A percentile compares a stretch with the other conserved stretches of the same genome.
Evolutionary conservation across 2,113 vertebrate species (phyloP).

Genomic region (Ageneiosus marmoratus): DNA sequence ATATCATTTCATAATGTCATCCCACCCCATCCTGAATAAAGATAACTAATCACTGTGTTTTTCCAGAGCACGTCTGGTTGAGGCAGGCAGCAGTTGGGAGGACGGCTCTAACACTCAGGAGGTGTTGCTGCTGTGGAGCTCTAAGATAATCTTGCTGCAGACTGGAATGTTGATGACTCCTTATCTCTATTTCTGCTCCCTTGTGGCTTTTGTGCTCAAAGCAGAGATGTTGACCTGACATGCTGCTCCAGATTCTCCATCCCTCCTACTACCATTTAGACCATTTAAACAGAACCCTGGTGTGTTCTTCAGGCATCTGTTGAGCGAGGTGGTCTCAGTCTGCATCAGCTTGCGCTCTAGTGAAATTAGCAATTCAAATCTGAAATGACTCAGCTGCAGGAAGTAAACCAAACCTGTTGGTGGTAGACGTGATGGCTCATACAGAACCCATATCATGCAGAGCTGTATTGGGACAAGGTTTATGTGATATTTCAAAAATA

Average conservation of each 20-base stretch:
- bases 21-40: neutral
- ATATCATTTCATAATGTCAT: neutral
- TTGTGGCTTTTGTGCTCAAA: conserved; percentile 8
- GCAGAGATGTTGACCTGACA: neutral
- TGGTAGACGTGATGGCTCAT: neutral
- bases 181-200: conserved; percentile 51
- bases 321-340: neutral
- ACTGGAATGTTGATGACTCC: conserved; percentile 57
- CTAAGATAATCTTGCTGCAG: conserved; percentile 27
- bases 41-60: neutral
- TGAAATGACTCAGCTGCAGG: neutral
- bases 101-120: neutral
- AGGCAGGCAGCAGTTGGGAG: neutral
- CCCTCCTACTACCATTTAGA: neutral
- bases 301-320: neutral
- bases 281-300: neutral
- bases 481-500: neutral
- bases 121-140: conserved; percentile 37
- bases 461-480: neutral
- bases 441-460: neutral
- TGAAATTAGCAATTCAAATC: neutral
- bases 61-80: neutral
- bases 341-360: neutral
- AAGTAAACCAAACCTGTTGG: neutral
- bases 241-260: neutral